Conservation (phyloP, 2,113 vertebrate species). For the Phylloscopus trochiloides region DNA sequence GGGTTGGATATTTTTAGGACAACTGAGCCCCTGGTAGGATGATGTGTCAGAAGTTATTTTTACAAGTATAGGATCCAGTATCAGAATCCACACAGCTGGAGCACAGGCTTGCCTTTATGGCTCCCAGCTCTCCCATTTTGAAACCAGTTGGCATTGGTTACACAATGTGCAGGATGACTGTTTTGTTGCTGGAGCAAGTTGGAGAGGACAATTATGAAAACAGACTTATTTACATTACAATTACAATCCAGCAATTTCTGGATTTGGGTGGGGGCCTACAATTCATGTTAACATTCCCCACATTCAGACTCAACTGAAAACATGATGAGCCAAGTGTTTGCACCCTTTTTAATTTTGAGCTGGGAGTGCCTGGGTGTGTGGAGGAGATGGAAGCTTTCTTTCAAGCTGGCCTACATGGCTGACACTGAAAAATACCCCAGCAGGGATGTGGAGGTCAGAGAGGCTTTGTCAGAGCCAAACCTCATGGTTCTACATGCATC, state of each 20-base stretch:
- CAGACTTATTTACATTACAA: constrained; percentile 44
- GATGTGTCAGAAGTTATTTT: not conserved
- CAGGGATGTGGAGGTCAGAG: not conserved
- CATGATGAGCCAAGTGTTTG: constrained; percentile 32
- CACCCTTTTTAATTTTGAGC: constrained; percentile 36
- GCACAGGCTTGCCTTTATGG: not conserved
- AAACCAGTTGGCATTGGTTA: constrained; percentile 8
- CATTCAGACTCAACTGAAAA: constrained; percentile 17
- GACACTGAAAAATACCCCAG: not conserved
- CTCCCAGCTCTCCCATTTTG: not conserved
- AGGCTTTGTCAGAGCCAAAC: not conserved
- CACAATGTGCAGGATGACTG: not conserved
- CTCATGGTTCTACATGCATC: not conserved
- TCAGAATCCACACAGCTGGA: not conserved
- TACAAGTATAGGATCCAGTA: not conserved
- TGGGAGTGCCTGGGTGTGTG: constrained; percentile 50
- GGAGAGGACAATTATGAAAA: constrained; percentile 41
- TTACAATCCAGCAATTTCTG: constrained; percentile 46
- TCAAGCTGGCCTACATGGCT: not conserved
- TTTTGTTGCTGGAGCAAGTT: constrained; percentile 31
- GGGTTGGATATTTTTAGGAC: not conserved
- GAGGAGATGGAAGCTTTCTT: constrained; percentile 26
- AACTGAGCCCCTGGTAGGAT: not conserved
- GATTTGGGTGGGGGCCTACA: constrained; percentile 40
- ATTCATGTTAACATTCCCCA: not conserved